Percentiles rank a stretch among this genome's conserved stretches.
Conservation (phyloP, 92 coral and sea anemone genomes). For the Zoanthus sociatus region DNA sequence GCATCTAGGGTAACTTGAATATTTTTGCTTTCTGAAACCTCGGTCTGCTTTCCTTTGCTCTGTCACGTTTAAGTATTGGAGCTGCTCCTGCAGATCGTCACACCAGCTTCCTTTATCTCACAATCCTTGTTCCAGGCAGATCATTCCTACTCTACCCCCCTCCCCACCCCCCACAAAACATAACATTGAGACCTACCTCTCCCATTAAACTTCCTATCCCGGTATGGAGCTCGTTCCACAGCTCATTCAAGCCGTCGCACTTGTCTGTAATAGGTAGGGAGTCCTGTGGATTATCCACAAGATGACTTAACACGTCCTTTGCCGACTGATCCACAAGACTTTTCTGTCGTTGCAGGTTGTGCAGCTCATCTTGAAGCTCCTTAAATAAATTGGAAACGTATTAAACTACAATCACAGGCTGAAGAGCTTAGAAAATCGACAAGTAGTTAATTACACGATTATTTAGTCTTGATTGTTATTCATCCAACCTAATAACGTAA, state of each 20-base stretch:
- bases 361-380: conserved; percentile 70
- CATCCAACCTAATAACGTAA: too few species aligned
- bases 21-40: too few species aligned
- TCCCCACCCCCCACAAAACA: not conserved
- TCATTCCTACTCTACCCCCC: too few species aligned
- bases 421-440: too few species aligned
- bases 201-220: conserved; percentile 64
- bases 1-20: too few species aligned
- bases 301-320: conserved; percentile 76
- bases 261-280: conserved; percentile 67
- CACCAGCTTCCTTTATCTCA: not conserved
- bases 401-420: not conserved
- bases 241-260: conserved; percentile 70
- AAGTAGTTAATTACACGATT: too few species aligned
- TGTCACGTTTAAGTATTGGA: too few species aligned
- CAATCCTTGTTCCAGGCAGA: not conserved
- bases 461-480: too few species aligned
- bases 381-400: not conserved
- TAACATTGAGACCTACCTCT: conserved; percentile 33
- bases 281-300: conserved; percentile 79
- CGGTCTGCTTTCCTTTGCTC: too few species aligned
- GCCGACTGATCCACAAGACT: conserved; percentile 76
- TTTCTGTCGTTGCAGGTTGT: conserved; percentile 66
- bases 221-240: conserved; percentile 84
- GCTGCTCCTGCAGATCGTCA: too few species aligned